A percentile compares a stretch with the other conserved stretches of the same genome.
Conservation (phyloP, 2,888 invertebrate genomes). For the Alsophila aescularia region DNA sequence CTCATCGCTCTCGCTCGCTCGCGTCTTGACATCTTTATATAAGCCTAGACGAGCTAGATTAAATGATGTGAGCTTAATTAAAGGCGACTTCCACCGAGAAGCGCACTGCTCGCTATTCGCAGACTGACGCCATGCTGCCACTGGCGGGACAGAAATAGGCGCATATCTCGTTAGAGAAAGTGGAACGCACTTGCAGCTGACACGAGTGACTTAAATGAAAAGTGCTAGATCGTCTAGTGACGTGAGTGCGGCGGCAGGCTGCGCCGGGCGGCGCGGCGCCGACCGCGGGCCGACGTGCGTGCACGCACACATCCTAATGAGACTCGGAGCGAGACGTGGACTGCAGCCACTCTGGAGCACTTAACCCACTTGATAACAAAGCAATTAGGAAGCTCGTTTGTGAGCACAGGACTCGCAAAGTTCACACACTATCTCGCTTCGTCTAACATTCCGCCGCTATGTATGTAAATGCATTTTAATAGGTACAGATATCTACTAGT, state of each 20-base stretch:
- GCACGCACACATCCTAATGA: neutral
- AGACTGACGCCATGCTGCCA: neutral
- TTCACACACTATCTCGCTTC: neutral
- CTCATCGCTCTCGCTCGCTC: neutral
- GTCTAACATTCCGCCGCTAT: neutral
- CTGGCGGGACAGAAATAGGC: constrained; percentile 1
- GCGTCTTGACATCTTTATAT: constrained; percentile 8
- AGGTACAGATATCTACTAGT: too few species aligned
- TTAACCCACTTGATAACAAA: constrained; percentile 31
- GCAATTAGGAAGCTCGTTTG: constrained; percentile 20
- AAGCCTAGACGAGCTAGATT: neutral
- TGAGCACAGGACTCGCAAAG: neutral
- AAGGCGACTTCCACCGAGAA: neutral
- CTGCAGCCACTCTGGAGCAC: constrained; percentile 9
- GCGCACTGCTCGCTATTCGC: neutral
- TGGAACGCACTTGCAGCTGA: constrained; percentile 5
- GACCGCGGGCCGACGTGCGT: neutral
- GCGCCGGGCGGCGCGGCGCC: neutral
- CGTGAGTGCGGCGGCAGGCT: constrained; percentile 2
- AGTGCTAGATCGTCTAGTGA: neutral
- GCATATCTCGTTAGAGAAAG: constrained; percentile 6
- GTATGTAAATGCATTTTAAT: too few species aligned
- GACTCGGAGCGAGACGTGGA: neutral
- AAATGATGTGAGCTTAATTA: constrained; percentile 1
- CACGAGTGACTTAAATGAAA: neutral